Conservation (phyloP, 2,113 vertebrate genomes). For the Lucifuga dentata region DNA sequence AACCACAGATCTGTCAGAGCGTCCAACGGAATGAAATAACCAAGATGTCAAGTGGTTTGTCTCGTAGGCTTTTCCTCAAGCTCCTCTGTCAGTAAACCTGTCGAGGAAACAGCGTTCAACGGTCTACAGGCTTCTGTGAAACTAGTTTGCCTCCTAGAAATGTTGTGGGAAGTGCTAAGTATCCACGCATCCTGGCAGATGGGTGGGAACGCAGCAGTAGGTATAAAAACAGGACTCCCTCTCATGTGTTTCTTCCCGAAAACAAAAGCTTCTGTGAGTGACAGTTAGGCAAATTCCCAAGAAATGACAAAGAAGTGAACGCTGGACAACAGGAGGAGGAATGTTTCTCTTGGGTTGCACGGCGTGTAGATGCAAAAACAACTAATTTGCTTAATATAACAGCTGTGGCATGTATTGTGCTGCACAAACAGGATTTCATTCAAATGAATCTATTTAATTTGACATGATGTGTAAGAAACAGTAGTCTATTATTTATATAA, state of each 20-base stretch:
- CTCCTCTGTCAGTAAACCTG: conserved; percentile 9
- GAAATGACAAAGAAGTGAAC: conserved; percentile 2
- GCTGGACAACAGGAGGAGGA: not conserved
- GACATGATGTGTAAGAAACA: too few species aligned
- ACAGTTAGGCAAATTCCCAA: conserved; percentile 2
- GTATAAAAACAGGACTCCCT: conserved; percentile 6
- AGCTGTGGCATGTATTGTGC: not conserved
- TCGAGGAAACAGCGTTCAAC: conserved; percentile 29
- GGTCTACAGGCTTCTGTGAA: conserved; percentile 14
- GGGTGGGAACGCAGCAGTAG: conserved; percentile 17
- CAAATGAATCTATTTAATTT: too few species aligned
- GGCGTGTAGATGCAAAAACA: too few species aligned
- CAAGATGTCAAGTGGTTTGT: not conserved
- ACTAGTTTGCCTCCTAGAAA: conserved; percentile 26
- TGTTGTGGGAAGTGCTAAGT: conserved; percentile 14
- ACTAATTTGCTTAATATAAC: not conserved
- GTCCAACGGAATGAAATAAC: not conserved
- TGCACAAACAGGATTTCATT: too few species aligned
- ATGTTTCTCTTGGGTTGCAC: not conserved
- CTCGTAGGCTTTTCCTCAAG: not conserved
- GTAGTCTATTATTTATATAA: too few species aligned
- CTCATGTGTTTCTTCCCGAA: conserved; percentile 38
- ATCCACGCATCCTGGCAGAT: conserved; percentile 19
- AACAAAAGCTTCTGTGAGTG: conserved; percentile 18
- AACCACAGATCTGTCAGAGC: too few species aligned